A percentile compares a stretch with the other conserved stretches of the same genome.
These are phyloP conservation scores for Ctenomys sociabilis DNA, from an alignment of 2,113 vertebrate genomes.

Conservation along the genomic window DNA sequence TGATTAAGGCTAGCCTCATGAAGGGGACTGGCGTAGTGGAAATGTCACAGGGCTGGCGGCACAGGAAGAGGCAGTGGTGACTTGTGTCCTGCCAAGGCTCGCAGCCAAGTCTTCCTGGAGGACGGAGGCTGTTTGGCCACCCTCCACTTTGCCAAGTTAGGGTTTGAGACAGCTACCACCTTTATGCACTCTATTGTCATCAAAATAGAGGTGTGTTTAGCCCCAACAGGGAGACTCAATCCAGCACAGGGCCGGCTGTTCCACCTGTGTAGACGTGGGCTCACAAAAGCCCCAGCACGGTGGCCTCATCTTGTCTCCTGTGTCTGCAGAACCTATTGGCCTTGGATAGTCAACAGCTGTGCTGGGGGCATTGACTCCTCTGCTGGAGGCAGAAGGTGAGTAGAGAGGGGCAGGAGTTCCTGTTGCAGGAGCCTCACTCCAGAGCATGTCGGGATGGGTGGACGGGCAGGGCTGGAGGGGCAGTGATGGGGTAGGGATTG, in stretches of 20 bases:
- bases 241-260: neutral
- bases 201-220: neutral
- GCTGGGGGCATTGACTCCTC: accelerated
- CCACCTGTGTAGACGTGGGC: neutral
- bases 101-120: neutral
- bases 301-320: neutral
- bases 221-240: too few species aligned
- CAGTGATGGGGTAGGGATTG: neutral
- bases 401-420: neutral
- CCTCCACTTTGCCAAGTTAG: neutral
- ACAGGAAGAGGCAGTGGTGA: neutral
- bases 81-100: neutral
- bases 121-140: neutral
- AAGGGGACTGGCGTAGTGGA: neutral
- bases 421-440: too few species aligned
- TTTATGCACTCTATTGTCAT: accelerated
- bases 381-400: neutral
- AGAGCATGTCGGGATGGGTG: accelerated
- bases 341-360: neutral
- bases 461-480: neutral
- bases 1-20: accelerated
- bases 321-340: accelerated
- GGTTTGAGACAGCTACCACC: neutral
- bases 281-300: accelerated
- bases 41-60: too few species aligned